A percentile compares a stretch with the other conserved stretches of the same genome.
Evolutionary conservation across 2,888 invertebrate species (phyloP).

Genomic region (Trilocha varians): DNA sequence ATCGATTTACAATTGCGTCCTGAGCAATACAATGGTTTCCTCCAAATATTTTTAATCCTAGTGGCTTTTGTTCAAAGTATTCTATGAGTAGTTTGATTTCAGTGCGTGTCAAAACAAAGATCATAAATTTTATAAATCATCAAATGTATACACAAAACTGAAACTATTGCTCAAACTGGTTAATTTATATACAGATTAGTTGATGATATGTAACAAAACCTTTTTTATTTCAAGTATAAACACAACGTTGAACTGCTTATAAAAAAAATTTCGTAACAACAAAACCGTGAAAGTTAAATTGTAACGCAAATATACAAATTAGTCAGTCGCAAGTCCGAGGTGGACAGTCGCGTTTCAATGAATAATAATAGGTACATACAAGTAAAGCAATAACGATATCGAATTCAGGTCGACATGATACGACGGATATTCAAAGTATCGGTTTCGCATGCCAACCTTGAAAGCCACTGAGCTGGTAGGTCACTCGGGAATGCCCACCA

Average conservation of each 20-base stretch:
- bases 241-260: too few species aligned
- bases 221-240: too few species aligned
- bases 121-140: too few species aligned
- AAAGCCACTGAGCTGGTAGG: constrained; percentile 43
- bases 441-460: constrained; percentile 54
- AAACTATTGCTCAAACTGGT: too few species aligned
- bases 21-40: too few species aligned
- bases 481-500: constrained; percentile 28
- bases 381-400: constrained; percentile 28
- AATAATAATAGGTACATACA: constrained; percentile 16
- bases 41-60: too few species aligned
- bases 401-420: constrained; percentile 40
- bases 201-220: too few species aligned
- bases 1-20: background rate
- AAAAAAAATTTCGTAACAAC: constrained; percentile 15
- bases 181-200: too few species aligned
- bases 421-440: constrained; percentile 40
- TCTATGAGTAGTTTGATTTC: too few species aligned
- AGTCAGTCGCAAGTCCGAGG: constrained; percentile 3
- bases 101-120: too few species aligned
- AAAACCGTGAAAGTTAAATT: constrained; percentile 17
- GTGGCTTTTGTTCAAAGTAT: too few species aligned
- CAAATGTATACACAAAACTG: too few species aligned
- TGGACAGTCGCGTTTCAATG: constrained; percentile 24
- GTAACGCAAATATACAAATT: constrained; percentile 22